Evolutionary conservation across 2,113 vertebrate genomes (phyloP).

Genomic region (Pteropus alecto): DNA sequence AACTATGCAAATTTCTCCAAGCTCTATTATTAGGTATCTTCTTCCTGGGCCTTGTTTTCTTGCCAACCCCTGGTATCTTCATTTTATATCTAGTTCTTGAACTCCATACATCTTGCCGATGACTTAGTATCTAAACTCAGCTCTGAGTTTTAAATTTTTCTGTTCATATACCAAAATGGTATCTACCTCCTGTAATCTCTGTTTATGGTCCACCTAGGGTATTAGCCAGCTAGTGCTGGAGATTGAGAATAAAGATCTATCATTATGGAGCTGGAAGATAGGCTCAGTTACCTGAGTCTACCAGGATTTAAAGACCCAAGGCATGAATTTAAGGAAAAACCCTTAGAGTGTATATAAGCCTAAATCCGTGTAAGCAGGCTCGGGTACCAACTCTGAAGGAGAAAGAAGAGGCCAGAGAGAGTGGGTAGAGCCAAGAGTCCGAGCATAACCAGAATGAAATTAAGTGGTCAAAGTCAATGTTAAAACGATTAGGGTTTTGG

Average conservation of each 20-base stretch:
- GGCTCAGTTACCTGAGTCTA: background rate
- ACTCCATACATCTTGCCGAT: background rate
- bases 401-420: background rate
- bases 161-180: background rate
- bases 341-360: background rate
- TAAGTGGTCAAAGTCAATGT: background rate
- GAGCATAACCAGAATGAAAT: background rate
- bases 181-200: background rate
- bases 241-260: background rate
- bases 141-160: background rate
- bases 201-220: background rate
- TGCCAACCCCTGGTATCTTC: background rate
- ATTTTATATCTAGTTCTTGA: background rate
- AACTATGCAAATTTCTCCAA: background rate
- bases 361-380: background rate
- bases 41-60: background rate
- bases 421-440: background rate
- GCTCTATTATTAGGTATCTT: background rate
- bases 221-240: background rate
- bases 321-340: background rate
- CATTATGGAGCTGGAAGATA: background rate
- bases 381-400: background rate
- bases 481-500: background rate
- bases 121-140: background rate
- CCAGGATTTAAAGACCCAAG: background rate